These are phyloP conservation scores for Drosophila bifasciata DNA, from an alignment of 1,140 invertebrate species.

Conservation along the genomic window DNA sequence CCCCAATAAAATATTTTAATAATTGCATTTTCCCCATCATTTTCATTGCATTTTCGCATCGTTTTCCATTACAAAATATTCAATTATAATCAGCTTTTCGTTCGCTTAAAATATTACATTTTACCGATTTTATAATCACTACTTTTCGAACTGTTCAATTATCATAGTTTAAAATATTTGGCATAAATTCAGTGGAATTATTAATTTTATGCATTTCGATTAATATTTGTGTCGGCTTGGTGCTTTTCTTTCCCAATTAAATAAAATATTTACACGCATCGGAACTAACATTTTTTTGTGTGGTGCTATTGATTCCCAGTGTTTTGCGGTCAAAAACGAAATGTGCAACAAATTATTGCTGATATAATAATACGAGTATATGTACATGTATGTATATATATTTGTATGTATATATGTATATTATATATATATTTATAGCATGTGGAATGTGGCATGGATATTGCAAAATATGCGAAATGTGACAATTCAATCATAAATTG, in stretches of 20 bases:
- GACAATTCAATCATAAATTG: constrained; percentile 72
- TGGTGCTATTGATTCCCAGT: constrained; percentile 36
- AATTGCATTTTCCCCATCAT: constrained; percentile 26
- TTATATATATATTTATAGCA: no score
- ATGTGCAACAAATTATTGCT: constrained; percentile 54
- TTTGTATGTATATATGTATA: no score
- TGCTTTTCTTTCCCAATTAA: background rate
- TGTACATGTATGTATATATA: constrained; percentile 17
- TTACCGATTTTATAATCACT: constrained; percentile 12
- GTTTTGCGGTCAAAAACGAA: constrained; percentile 37
- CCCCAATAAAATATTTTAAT: constrained; percentile 7
- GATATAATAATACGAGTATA: constrained; percentile 25
- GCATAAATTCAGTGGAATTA: constrained; percentile 46
- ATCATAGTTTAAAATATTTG: constrained; percentile 48
- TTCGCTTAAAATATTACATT: constrained; percentile 33
- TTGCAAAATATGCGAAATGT: constrained; percentile 47
- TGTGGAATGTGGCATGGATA: constrained; percentile 18
- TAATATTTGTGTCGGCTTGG: constrained; percentile 28
- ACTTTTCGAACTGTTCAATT: constrained; percentile 23
- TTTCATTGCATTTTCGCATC: no score
- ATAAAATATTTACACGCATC: constrained; percentile 21
- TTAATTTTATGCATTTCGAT: constrained; percentile 39
- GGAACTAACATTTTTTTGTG: constrained; percentile 38
- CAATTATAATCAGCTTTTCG: constrained; percentile 48
- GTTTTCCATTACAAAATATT: constrained; percentile 40